Evolutionary conservation across 1,140 invertebrate species (phyloP), one percentile per base, ranked within the genome.

Genomic region (Acyrthosiphon pisum): DNA sequence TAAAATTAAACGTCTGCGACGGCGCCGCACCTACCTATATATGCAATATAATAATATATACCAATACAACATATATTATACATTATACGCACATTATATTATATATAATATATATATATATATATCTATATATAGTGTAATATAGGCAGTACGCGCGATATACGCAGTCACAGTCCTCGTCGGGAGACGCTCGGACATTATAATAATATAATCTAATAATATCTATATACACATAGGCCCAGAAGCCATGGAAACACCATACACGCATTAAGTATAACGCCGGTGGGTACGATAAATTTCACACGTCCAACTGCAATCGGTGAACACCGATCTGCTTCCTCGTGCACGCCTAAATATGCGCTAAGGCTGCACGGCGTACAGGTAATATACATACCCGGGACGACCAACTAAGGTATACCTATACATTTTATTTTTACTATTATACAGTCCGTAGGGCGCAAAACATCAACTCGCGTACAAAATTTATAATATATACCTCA

Each of bases 241-340:
- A 89, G 50, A 50, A 89, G 50, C 46, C 50, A 53, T 89, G 48
- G 46, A 53, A 53, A 53, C 44, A 50, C 46, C 30, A 26, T 89
- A 37, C 48, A 86, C 84, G 26, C 44, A n/a, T 86, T 86, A 86
- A 46, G 84, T 86, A 46, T 44, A 86, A 46, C 44, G 84, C 84
- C 84, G 41, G 18, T 30, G 83, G 84, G 84, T 86, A 46, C 84
- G 30, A 86, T 86, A 86, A 86, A 86, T 86, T 86, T 46, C 44
- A 86, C 84, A 86, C 84, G 84, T 86, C 84, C 84, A 44, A 86
- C 84, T 86, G 84, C 84, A 86, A 86, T 86, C 84, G 41, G 84
- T 26, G 84, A 86, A 86, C 84, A 86, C 84, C 84, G 84, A 86
- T 86, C 84, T 86, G 37, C 84, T 86, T 86, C 84, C 44, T 30